Evolutionary conservation across 2,888 invertebrate genomes (phyloP), one percentile per base, ranked within the genome.

Genomic region (Rhamnusium bicolor): DNA sequence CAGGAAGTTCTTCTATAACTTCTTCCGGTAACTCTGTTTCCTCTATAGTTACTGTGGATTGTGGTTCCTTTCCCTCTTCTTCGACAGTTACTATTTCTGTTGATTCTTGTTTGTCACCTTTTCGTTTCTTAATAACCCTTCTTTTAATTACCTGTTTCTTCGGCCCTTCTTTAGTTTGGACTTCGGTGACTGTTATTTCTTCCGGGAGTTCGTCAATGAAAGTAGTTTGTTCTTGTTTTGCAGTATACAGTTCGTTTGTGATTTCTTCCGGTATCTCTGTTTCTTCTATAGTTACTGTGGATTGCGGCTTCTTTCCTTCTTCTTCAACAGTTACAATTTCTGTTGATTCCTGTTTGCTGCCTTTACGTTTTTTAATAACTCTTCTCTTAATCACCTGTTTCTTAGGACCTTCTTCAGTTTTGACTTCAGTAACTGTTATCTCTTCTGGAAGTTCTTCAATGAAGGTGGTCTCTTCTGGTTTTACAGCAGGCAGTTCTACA

Each of bases 51-150:
- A 89, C 87, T 73, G 87, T 88, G 0, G 84, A 85, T 70, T 84
- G 78, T 0, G 87, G 86, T 54, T 74, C 14, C 27, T 72, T 76
- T 40, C 40, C 40, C 63, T 80, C 77, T 66, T 79, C 76, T 62
- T 81, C 79, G 2, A 79, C 77, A 16, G 81, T 80, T 2, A 77
- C 68, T 32, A 86, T 86, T 81, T 87, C 85, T 6, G 87, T 81
- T 12, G 78, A 80, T 81, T 87, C 86, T 72, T 84, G 83, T 80
- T 86, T 86, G 53, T 83, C 74, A 73, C 85, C 86, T 40, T 85
- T 80, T 1, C 86, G 84, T 65, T 88, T 88, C 72, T 87, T 88
- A 1, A 88, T 85, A 61, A 87, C 87, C 7, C 86, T 87, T 73
- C 88, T 89, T 27, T 72, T 81, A 8, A 53, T 62, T 4, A 78